Conservation (phyloP, 2,888 invertebrate species). For the Yponomeuta cagnagella region DNA sequence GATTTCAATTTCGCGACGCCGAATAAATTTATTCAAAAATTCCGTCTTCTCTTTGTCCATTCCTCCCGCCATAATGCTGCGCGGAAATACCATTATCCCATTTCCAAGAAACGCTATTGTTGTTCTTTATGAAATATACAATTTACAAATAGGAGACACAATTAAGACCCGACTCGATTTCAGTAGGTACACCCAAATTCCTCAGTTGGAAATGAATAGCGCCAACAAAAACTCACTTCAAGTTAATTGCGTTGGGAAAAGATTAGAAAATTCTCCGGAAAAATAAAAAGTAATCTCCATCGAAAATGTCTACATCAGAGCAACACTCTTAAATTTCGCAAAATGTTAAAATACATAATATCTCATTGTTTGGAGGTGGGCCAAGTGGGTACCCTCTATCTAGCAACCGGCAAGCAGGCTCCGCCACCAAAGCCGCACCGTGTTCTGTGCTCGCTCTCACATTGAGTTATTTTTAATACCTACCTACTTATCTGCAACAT, state of each 20-base stretch:
- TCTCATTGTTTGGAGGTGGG: constrained; percentile 43
- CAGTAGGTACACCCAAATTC: not conserved
- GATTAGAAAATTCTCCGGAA: not conserved
- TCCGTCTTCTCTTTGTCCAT: constrained; percentile 48
- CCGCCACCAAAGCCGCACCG: constrained; percentile 4
- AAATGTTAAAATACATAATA: constrained; percentile 21
- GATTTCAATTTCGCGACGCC: constrained; percentile 69
- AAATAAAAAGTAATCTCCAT: not conserved
- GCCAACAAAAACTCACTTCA: not conserved
- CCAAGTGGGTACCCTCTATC: constrained; percentile 32
- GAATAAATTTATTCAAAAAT: constrained; percentile 64
- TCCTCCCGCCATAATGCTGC: constrained; percentile 24
- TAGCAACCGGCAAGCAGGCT: constrained; percentile 10
- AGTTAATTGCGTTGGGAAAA: not conserved
- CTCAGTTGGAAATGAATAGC: not conserved
- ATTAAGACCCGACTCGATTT: not conserved
- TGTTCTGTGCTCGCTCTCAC: constrained; percentile 1
- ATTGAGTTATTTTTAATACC: constrained; percentile 12
- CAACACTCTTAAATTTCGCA: not conserved
- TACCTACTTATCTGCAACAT: not conserved
- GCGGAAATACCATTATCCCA: constrained; percentile 11
- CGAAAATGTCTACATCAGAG: not conserved
- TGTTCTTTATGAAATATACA: not conserved
- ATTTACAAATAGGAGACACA: constrained; percentile 1
- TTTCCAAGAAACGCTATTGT: constrained; percentile 11